A percentile compares a stretch with the other conserved stretches of the same genome.
Evolutionary conservation across 2,888 invertebrate genomes (phyloP).

Genomic region (Cyclophora punctaria): DNA sequence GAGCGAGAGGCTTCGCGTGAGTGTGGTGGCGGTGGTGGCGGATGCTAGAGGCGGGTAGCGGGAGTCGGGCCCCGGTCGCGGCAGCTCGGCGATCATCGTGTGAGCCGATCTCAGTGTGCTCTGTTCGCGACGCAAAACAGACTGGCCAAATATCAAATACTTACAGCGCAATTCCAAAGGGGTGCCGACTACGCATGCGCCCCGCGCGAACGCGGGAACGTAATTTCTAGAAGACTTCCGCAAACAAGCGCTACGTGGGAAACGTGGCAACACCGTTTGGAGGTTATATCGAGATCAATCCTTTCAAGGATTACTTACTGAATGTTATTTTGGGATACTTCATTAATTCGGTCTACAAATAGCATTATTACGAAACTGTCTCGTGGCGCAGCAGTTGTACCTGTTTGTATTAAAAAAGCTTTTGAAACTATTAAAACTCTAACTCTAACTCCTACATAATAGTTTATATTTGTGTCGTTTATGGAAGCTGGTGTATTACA

Average conservation of each 20-base stretch:
- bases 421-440: too few relatives aligned
- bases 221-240: slow-evolving; percentile 57
- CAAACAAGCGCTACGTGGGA: slow-evolving; percentile 27
- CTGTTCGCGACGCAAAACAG: slow-evolving; percentile 47
- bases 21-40: slow-evolving; percentile 20
- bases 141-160: slow-evolving; percentile 36
- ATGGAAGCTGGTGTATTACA: too few relatives aligned
- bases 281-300: slow-evolving; percentile 9
- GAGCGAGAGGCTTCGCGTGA: slow-evolving; percentile 24
- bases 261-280: slow-evolving; percentile 16
- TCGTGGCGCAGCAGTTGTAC: too few relatives aligned
- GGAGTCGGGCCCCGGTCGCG: slow-evolving; percentile 38
- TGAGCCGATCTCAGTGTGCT: slow-evolving; percentile 24
- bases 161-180: slow-evolving; percentile 46
- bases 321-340: neutral
- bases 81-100: slow-evolving; percentile 60
- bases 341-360: neutral
- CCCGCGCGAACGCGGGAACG: slow-evolving; percentile 53
- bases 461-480: too few relatives aligned
- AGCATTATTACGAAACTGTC: neutral
- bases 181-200: slow-evolving; percentile 63
- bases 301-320: slow-evolving; percentile 1
- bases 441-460: too few relatives aligned
- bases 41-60: slow-evolving; percentile 23
- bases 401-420: too few relatives aligned